Percentiles rank a stretch among this genome's conserved stretches.
Evolutionary conservation across 2,113 vertebrate genomes (phyloP).

Genomic region (Siniperca knerii): DNA sequence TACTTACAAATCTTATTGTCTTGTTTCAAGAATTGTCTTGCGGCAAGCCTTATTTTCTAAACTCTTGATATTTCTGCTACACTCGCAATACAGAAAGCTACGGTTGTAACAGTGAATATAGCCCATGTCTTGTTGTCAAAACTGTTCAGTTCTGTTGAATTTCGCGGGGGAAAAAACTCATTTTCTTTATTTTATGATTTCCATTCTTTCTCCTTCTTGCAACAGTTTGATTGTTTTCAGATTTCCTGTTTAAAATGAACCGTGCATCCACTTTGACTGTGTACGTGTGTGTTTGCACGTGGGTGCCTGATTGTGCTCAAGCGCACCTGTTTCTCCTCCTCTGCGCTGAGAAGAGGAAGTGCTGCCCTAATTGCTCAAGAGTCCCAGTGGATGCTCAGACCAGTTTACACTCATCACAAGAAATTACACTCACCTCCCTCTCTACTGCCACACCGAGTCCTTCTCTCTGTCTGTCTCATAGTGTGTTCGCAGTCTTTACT

Average conservation of each 20-base stretch:
- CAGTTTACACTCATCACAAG: slow-evolving; percentile 60
- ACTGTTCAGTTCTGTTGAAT: background rate
- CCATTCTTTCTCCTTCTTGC: background rate
- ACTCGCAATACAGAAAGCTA: background rate
- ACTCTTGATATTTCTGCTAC: background rate
- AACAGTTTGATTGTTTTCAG: background rate
- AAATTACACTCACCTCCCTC: slow-evolving; percentile 38
- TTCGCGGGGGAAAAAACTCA: background rate
- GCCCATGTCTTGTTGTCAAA: background rate
- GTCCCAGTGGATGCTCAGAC: slow-evolving; percentile 40
- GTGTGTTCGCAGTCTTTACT: slow-evolving; percentile 9
- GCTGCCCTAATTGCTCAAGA: slow-evolving; percentile 42
- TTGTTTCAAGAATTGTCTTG: background rate
- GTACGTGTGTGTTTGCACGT: background rate
- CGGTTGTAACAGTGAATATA: background rate
- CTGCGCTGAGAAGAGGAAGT: slow-evolving; percentile 10
- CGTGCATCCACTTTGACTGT: background rate
- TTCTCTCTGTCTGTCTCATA: background rate
- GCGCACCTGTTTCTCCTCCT: slow-evolving; percentile 39
- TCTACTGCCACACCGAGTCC: slow-evolving; percentile 18
- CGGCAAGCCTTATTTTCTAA: background rate
- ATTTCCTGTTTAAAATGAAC: background rate
- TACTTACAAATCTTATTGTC: background rate
- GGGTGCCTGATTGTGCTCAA: background rate
- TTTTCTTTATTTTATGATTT: too few relatives aligned